Conservation (phyloP, 2,797 vertebrate genomes). For the Bucorvus abyssinicus region DNA sequence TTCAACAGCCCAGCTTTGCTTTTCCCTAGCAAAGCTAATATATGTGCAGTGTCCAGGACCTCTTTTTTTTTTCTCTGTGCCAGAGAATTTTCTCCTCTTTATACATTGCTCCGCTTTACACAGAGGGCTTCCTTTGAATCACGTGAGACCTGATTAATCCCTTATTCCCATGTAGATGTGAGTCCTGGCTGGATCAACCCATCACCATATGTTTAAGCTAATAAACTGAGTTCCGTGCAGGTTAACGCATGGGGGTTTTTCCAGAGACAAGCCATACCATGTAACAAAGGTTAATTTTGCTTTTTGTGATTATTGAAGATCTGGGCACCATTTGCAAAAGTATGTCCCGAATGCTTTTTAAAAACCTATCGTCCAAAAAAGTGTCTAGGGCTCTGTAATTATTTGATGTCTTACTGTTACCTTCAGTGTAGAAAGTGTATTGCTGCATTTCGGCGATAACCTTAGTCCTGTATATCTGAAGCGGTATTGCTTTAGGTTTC, state of each 20-base stretch:
- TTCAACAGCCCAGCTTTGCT: neutral
- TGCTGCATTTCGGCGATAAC: slow-evolving; percentile 21
- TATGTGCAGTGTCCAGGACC: neutral
- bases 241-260: neutral
- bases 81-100: neutral
- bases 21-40: neutral
- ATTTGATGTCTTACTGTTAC: slow-evolving; percentile 21
- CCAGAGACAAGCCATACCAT: neutral
- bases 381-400: neutral
- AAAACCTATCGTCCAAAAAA: neutral
- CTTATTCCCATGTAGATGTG: neutral
- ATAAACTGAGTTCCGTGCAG: neutral
- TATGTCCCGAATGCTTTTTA: neutral
- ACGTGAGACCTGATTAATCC: neutral
- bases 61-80: neutral
- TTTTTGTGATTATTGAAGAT: neutral
- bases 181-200: neutral
- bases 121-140: neutral
- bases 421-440: neutral
- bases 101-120: neutral
- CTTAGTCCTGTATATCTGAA: neutral
- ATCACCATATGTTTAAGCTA: neutral
- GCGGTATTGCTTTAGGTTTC: neutral
- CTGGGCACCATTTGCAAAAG: neutral
- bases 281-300: neutral